Evolutionary conservation across 2,888 invertebrate genomes (phyloP), one percentile per base, ranked within the genome.

Genomic region (Stegophylla sp.): DNA sequence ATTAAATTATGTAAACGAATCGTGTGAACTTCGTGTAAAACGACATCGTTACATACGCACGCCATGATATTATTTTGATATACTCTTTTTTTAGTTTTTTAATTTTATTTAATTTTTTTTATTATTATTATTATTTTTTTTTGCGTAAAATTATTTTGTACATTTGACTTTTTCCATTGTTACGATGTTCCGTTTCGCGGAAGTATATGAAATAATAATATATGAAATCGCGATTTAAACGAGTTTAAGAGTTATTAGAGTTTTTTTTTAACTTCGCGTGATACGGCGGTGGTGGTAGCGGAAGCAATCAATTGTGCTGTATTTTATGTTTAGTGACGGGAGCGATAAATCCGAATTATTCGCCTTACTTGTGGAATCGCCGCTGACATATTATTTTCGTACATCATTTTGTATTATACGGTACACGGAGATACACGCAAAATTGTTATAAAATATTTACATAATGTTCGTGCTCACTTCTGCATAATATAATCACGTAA

Each of bases 1-100:
- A 74, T 74, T 63, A 74, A 74, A 75, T 64, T 75, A 64, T 75
- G 75, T 75, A 75, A 75, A 75, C 75, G 64, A 75, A 75, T 75
- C 75, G 75, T 75, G 75, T 75, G 75, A 75, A 75, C 75, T 64
- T 20, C 75, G 13, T 75, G 75, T 75, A 75, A 75, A 75, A 75
- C 75, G 64, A 75, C 64, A 51, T 64, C 64, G 64, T 75, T 64
- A 75, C 51, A 63, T 63, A 73, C 72, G 61, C 61, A 61, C 61
- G 61, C 61, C 74, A 26, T 48, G 74, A 28, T 75, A 53, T 41
- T 75, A 51, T 64, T 75, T 41, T 64, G 53, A 75, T 34, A 34
- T 51, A 64, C 75, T 23, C 23, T 15, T 23, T 63, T 71, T 73
- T 59, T 59, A 53, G 3, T 4, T 61, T 28, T 28, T 28, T 28